Evolutionary conservation across 2,888 invertebrate species (phyloP).

Genomic region (Marasmarcha lunaedactyla): DNA sequence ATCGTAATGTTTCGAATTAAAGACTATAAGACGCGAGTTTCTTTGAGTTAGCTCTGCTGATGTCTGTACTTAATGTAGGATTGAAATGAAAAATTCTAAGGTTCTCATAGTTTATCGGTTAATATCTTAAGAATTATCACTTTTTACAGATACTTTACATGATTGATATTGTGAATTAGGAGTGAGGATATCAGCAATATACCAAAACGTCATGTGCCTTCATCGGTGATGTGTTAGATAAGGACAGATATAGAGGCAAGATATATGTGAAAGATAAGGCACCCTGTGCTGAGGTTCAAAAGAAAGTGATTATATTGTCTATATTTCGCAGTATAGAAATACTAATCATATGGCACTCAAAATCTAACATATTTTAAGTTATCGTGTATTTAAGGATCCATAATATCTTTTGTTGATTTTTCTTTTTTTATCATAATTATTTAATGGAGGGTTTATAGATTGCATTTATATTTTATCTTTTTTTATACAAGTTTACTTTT

Average conservation of each 20-base stretch:
- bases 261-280: constrained; percentile 39
- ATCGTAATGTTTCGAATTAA: constrained; percentile 47
- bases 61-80: not conserved
- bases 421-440: constrained; percentile 51
- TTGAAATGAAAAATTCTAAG: not conserved
- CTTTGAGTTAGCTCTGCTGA: not conserved
- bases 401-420: constrained; percentile 60
- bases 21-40: not conserved
- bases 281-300: constrained; percentile 24
- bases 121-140: constrained; percentile 47
- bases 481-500: constrained; percentile 49
- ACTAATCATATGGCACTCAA: constrained; percentile 64
- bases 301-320: constrained; percentile 64
- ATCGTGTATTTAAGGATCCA: constrained; percentile 32
- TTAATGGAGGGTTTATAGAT: constrained; percentile 60
- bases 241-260: constrained; percentile 41
- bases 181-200: constrained; percentile 70
- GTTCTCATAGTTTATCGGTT: constrained; percentile 9
- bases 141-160: constrained; percentile 45
- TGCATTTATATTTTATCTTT: constrained; percentile 68
- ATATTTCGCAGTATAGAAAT: constrained; percentile 69
- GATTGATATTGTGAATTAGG: constrained; percentile 60
- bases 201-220: constrained; percentile 69
- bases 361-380: constrained; percentile 24
- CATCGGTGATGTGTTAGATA: constrained; percentile 36